Percentiles rank a stretch among this genome's conserved stretches.
phyloP scores from a whole-genome alignment of 2,888 invertebrate species.

The Conchocele bisecta region DNA sequence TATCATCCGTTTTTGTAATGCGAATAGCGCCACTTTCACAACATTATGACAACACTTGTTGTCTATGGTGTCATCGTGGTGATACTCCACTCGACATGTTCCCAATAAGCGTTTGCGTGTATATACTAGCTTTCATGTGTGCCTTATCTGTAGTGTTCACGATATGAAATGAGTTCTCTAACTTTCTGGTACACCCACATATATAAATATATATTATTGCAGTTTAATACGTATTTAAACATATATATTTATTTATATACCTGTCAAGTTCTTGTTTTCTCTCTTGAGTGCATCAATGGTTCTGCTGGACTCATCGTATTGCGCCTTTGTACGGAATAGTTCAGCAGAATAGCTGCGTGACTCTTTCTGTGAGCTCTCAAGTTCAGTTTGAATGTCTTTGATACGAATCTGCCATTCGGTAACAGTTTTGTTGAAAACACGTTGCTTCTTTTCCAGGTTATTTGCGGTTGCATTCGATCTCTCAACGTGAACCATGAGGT shows the following conservation, averaged over 20 bases:
- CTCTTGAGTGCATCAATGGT: conserved; percentile 98
- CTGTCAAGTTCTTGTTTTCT: conserved; percentile 99
- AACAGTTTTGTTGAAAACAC: conserved; percentile 99
- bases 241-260: conserved; percentile 60
- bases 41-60: no score
- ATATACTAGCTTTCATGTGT: no score
- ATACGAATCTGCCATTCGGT: conserved; percentile 99
- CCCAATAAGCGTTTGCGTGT: no score
- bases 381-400: conserved; percentile 92
- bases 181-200: no score
- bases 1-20: no score
- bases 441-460: conserved; percentile 99
- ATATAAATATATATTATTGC: no score
- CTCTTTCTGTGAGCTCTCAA: conserved; percentile 99
- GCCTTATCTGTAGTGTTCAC: no score
- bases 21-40: no score
- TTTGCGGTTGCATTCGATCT: conserved; percentile 88
- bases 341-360: conserved; percentile 99
- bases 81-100: no score
- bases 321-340: conserved; percentile 98
- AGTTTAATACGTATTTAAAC: no score
- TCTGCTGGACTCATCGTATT: conserved; percentile 98
- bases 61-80: no score
- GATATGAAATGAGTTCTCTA: no score
- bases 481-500: conserved; percentile 98